phyloP scores from a whole-genome alignment of 2,888 invertebrate species.

The Empis stercorea region DNA sequence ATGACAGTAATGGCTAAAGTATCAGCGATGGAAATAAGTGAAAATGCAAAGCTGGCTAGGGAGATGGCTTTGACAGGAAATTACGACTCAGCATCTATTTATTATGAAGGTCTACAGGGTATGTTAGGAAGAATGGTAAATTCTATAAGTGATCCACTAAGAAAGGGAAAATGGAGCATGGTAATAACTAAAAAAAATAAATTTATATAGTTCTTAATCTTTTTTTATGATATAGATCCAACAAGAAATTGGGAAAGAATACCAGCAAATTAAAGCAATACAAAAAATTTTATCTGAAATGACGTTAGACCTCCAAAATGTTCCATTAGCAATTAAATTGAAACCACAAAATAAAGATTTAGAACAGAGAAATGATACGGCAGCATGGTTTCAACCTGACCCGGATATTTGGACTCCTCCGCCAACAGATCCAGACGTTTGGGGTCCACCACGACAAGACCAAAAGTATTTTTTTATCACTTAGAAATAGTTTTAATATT shows the following conservation, averaged over 20 bases:
- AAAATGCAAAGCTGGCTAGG: constrained; percentile 87
- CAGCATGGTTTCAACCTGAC: constrained; percentile 50
- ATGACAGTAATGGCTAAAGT: constrained; percentile 72
- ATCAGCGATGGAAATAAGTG: constrained; percentile 81
- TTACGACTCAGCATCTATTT: constrained; percentile 87
- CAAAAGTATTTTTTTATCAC: constrained; percentile 49
- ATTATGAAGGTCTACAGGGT: constrained; percentile 85
- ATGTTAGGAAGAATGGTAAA: constrained; percentile 76
- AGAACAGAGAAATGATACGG: constrained; percentile 19
- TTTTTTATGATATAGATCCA: constrained; percentile 49
- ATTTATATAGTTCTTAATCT: too few relatives aligned
- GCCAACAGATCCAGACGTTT: constrained; percentile 64
- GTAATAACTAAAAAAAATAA: constrained; percentile 41
- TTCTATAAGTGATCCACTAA: constrained; percentile 64
- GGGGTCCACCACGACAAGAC: constrained; percentile 72
- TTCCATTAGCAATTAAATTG: constrained; percentile 38
- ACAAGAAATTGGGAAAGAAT: constrained; percentile 77
- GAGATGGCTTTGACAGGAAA: constrained; percentile 92
- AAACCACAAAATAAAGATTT: constrained; percentile 26
- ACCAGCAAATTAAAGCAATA: constrained; percentile 72
- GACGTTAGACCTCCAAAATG: constrained; percentile 33
- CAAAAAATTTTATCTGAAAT: constrained; percentile 34
- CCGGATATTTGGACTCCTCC: constrained; percentile 67
- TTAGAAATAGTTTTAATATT: not conserved
- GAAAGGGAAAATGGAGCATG: constrained; percentile 83